These are phyloP conservation scores for Saguinus midas DNA, from an alignment of 2,113 vertebrate genomes.

Conservation along the genomic window DNA sequence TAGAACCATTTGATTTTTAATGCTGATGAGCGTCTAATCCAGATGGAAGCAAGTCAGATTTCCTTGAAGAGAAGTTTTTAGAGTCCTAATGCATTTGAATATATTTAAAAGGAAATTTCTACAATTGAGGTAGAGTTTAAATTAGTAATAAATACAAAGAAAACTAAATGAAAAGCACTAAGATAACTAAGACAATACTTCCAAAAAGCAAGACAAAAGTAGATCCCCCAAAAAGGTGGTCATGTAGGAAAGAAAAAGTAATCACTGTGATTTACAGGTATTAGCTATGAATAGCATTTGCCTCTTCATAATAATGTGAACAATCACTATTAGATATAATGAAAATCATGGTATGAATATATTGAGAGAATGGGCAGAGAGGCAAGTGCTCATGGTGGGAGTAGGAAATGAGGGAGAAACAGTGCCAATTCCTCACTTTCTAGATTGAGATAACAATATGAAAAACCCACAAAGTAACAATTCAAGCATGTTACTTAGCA, in stretches of 20 bases:
- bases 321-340: background rate
- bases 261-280: background rate
- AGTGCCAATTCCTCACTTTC: background rate
- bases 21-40: background rate
- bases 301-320: background rate
- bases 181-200: background rate
- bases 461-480: background rate
- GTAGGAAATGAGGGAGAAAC: background rate
- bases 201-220: background rate
- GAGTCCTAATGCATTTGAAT: background rate
- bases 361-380: background rate
- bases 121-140: background rate
- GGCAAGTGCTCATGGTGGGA: background rate
- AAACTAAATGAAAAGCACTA: background rate
- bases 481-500: background rate
- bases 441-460: background rate
- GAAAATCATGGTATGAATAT: background rate
- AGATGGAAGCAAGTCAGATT: background rate
- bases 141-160: background rate
- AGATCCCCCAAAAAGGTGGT: background rate
- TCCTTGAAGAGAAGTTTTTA: background rate
- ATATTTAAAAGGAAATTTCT: background rate
- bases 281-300: background rate
- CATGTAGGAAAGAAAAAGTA: background rate
- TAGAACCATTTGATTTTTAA: no score